Base-by-base conservation (phyloP, 2,888 invertebrate genomes). In the Lamellibrachia columna region DNA sequence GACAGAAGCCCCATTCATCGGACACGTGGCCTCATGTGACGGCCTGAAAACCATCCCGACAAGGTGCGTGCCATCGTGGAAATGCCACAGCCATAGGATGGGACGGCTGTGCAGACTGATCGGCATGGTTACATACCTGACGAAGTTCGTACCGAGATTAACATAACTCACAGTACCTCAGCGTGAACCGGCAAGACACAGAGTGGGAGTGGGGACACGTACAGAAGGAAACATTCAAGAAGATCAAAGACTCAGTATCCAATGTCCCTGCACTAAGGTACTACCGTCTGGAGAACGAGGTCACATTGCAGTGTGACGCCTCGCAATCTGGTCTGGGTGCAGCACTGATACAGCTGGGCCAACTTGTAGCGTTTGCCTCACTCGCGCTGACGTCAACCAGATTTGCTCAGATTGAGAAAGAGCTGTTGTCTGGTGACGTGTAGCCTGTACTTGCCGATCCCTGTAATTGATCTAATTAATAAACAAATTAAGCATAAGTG, bases 351-450 rank as follows among this genome's bases (percentile, higher is more conserved):
- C 92, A 96, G 15, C 95, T 95, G 8, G 94, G 94, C 94, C 93
- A 96, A 94, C 92, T 95, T 95, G 96, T 96, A 90, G 94, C 95
- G 2, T 96, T 96, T 93, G 96, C 96, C 0, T 96, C 95, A 91
- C 95, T 95, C 4, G 96, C 96, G 93, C 96, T 96, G 93, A 94
- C 94, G 95, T 95, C 95, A 96, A 96, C 94, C 94, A 95, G 96
- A 94, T 96, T 96, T 93, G 95, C 95, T 40, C 95, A 95, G 93
- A 93, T 96, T 11, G 96, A 96, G 90, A 95, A 96, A 93, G 96
- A 95, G 94, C 95, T 96, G 90, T 94, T 96, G 40, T 40, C 40
- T 40, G 40, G 40, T 40, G 40, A 40, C 40, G 40, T 0, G 40
- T 40, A 40, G 40, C 40, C 40, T 40, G 40, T 40, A 40, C 40